Evolutionary conservation across 2,797 vertebrate genomes (phyloP), one percentile per base, ranked within the genome.

Genomic region (Sebastes reedi): DNA sequence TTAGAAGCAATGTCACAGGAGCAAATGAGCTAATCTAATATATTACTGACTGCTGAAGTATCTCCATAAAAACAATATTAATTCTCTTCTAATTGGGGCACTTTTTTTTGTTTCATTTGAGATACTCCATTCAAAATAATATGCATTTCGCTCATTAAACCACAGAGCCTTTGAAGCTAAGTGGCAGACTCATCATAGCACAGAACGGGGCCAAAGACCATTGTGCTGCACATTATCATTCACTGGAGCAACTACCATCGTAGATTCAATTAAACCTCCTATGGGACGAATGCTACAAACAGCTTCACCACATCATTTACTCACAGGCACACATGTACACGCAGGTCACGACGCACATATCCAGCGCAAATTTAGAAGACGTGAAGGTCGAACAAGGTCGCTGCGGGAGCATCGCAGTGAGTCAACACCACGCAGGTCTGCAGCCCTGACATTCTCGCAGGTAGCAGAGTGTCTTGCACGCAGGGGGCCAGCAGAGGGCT

Each of bases 401-500:
- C 22, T 29, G 70, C 60, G 11, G 62, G 46, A 72, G 60, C 60
- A 79, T 36, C 12, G 2, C 36, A 34, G 67, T 67, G 77, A 80
- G 66, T 75, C 80, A 46, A 42, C 69, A 34, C 8, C 36, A 54
- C 32, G 50, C 46, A 70, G 73, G 72, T 77, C n/a, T 72, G 74
- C 55, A 64, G 76, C 65, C 13, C 24, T 11, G 29, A 58, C 77
- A 36, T 74, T 74, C 66, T 79, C 42, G 3, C 64, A 70, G 79
- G 66, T 60, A 65, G 30, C 54, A 68, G 18, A 30, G 73, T 88
- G 72, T 77, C 55, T 52, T 84, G 67, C 76, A 67, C 2, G 13
- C 59, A 55, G 52, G 24, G 20, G 69, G 58, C 88, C 89, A 87
- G 85, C 86, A 92, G 89, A 87, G 87, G 90, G 92, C 89, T 77